A percentile compares a stretch with the other conserved stretches of the same genome.
Evolutionary conservation across 2,113 vertebrate genomes (phyloP).

Genomic region (Rostratula benghalensis): DNA sequence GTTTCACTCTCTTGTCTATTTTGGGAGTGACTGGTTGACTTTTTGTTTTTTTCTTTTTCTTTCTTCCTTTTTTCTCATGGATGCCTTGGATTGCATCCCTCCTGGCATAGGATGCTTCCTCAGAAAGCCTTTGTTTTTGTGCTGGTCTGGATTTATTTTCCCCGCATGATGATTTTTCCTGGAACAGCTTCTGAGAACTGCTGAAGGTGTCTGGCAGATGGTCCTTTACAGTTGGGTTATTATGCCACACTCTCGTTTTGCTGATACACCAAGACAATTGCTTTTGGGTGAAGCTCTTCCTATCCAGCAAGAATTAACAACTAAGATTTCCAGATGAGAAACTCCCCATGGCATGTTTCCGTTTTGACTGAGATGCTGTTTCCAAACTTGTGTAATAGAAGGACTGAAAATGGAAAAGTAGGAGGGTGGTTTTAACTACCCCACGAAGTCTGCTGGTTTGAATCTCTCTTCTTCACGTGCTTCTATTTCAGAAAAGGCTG

Average conservation of each 20-base stretch:
- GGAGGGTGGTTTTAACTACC: neutral
- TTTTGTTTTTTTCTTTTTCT: neutral
- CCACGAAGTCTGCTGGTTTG: neutral
- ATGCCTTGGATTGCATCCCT: neutral
- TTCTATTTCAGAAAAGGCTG: neutral
- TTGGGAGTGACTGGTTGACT: neutral
- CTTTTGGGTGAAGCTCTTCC: neutral
- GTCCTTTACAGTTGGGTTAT: fast-evolving
- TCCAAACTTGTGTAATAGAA: neutral
- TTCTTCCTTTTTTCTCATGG: neutral
- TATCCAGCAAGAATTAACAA: neutral
- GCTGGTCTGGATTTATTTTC: neutral
- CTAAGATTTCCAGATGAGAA: neutral
- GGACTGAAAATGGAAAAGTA: neutral
- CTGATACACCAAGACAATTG: neutral
- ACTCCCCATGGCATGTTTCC: neutral
- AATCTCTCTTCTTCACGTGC: neutral
- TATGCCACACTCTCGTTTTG: neutral
- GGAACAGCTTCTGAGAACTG: conserved; percentile 19
- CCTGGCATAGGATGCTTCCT: conserved; percentile 1
- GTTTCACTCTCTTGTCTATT: neutral
- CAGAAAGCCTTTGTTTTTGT: neutral
- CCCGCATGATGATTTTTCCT: neutral
- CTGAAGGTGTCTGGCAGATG: neutral
- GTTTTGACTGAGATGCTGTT: neutral